Percentiles rank a stretch among this genome's conserved stretches.
phyloP scores from a whole-genome alignment of 2,113 vertebrate species.

The Tachuris rubrigastra region DNA sequence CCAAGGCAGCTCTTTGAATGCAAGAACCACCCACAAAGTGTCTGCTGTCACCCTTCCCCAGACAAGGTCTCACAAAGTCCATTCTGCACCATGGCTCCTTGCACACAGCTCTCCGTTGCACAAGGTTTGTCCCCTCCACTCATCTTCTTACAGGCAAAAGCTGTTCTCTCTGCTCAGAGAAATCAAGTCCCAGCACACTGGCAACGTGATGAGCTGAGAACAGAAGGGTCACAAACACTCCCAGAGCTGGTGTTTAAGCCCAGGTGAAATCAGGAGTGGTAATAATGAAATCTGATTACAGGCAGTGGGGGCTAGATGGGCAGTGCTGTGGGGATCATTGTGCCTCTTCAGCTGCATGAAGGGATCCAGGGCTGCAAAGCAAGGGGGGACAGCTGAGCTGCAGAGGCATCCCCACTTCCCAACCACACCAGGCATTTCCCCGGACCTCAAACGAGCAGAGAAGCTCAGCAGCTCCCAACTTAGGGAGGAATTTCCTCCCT shows the following conservation, averaged over 20 bases:
- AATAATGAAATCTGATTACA: neutral
- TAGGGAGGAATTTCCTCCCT: neutral
- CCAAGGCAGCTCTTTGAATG: neutral
- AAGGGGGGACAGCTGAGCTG: neutral
- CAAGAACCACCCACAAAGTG: neutral
- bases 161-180: neutral
- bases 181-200: neutral
- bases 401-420: neutral
- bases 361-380: neutral
- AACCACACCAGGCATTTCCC: neutral
- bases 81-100: accelerated
- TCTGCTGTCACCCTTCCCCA: neutral
- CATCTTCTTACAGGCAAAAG: neutral
- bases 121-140: neutral
- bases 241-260: neutral
- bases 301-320: neutral
- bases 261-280: neutral
- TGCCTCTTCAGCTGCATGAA: neutral
- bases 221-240: neutral
- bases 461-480: neutral
- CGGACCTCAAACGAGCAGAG: accelerated
- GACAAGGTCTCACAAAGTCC: neutral
- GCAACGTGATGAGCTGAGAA: neutral
- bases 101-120: neutral
- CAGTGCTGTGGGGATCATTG: neutral